Evolutionary conservation across 2,797 vertebrate species (phyloP), one percentile per base, ranked within the genome.

Genomic region (Ispidina picta): DNA sequence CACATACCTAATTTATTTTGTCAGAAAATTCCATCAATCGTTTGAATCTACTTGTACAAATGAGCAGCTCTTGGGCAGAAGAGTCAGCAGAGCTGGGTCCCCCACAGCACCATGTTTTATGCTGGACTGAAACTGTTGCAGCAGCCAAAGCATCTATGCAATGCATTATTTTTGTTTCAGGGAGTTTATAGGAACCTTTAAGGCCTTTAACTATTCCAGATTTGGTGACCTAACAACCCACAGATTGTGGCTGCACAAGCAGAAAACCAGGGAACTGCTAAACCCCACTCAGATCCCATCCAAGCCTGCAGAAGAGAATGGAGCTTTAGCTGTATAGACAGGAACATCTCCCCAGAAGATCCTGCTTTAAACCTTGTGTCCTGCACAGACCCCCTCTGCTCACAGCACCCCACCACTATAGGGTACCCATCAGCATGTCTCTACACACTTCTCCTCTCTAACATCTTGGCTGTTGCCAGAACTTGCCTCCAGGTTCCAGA

Each of bases 211-310:
- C 16, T 46, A 9, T 35, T 70, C 43, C 81, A 66, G 29, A n/a
- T 43, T 31, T n/a, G 62, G 43, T 78, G 56, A 73, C 29, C 12
- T 2, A 2, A 19, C 6, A 33, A 59, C 39, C 12, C 41, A 29
- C 0, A 2, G 41, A 48, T 29, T 37, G 65, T 0, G 0, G 77
- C 1, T 62, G 31, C 43, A 16, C 15, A 48, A 71, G 33, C 43
- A 72, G 68, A 70, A 68, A 58, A 39, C 6, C 22, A 70, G 26
- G 9, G 20, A 11, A 65, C 4, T 48, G 49, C 35, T 28, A 60
- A 74, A 39, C 10, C 8, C 26, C 21, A 39, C 23, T 29, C 15
- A 17, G 51, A 37, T 59, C 58, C 43, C 63, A 54, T 6, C 22
- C 12, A 26, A 65, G 10, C 25, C 55, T 41, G 17, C 25, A 60